phyloP scores from a whole-genome alignment of 1,140 invertebrate species.

The Prorops nasuta region DNA sequence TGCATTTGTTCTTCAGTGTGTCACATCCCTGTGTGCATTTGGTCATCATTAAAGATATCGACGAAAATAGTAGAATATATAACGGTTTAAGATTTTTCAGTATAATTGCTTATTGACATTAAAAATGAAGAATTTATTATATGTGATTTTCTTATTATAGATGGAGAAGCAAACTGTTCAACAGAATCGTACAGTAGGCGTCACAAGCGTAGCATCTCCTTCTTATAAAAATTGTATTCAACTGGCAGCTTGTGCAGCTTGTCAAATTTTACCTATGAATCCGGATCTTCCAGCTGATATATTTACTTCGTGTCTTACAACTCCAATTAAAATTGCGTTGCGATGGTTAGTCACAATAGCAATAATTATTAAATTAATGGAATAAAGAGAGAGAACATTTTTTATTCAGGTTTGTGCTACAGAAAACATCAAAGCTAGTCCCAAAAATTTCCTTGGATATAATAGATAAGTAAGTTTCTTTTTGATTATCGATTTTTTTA shows the following conservation, averaged over 20 bases:
- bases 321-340: conserved; percentile 95
- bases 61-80: too few relatives aligned
- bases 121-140: not conserved
- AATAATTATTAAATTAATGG: not conserved
- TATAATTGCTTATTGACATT: too few relatives aligned
- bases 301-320: conserved; percentile 97
- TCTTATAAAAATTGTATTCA: conserved; percentile 92
- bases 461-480: conserved; percentile 79
- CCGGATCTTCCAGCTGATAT: conserved; percentile 97
- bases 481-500: conserved; percentile 7
- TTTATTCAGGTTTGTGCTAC: conserved; percentile 74
- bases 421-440: conserved; percentile 79
- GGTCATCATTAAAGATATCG: too few relatives aligned
- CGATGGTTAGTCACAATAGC: conserved; percentile 67
- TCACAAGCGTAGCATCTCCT: conserved; percentile 46
- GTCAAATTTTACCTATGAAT: conserved; percentile 95
- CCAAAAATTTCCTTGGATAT: conserved; percentile 78
- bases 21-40: too few relatives aligned
- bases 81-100: too few relatives aligned
- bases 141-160: conserved; percentile 18
- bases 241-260: conserved; percentile 88
- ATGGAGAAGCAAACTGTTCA: conserved; percentile 50
- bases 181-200: conserved; percentile 45
- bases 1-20: too few relatives aligned
- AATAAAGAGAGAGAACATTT: not conserved